A percentile compares a stretch with the other conserved stretches of the same genome.
Conservation (phyloP, 2,888 invertebrate genomes). For the Pediacus dermestoides region DNA sequence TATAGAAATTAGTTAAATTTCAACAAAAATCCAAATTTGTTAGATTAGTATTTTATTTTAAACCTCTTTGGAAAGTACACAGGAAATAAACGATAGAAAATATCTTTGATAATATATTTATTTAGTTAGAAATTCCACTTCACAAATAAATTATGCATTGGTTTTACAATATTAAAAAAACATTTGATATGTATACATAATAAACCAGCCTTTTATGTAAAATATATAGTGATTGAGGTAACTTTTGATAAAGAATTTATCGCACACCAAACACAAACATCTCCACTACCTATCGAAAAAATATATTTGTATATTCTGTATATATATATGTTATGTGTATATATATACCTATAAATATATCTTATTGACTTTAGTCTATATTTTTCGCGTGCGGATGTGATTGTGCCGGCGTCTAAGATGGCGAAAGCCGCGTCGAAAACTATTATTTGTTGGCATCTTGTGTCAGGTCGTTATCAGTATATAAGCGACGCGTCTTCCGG, state of each 20-base stretch:
- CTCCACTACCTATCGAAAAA: constrained; percentile 46
- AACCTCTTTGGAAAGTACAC: too few species aligned
- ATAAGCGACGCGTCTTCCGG: constrained; percentile 30
- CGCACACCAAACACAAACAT: constrained; percentile 46
- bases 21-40: too few species aligned
- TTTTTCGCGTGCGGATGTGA: constrained; percentile 39
- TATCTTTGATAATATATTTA: constrained; percentile 37
- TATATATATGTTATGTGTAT: constrained; percentile 27
- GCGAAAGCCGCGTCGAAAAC: constrained; percentile 10
- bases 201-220: constrained; percentile 44
- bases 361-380: constrained; percentile 33
- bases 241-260: constrained; percentile 30
- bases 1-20: too few species aligned
- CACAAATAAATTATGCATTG: constrained; percentile 42
- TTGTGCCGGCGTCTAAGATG: constrained; percentile 36
- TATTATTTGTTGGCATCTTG: constrained; percentile 36
- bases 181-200: constrained; percentile 45
- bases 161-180: constrained; percentile 40
- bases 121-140: constrained; percentile 47
- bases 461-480: constrained; percentile 51
- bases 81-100: too few species aligned
- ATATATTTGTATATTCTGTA: constrained; percentile 45
- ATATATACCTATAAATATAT: constrained; percentile 26
- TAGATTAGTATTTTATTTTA: too few species aligned
- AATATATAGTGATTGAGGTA: constrained; percentile 35